Base-by-base conservation (phyloP, 2,113 vertebrate species). In the Ceyx melanurus region DNA sequence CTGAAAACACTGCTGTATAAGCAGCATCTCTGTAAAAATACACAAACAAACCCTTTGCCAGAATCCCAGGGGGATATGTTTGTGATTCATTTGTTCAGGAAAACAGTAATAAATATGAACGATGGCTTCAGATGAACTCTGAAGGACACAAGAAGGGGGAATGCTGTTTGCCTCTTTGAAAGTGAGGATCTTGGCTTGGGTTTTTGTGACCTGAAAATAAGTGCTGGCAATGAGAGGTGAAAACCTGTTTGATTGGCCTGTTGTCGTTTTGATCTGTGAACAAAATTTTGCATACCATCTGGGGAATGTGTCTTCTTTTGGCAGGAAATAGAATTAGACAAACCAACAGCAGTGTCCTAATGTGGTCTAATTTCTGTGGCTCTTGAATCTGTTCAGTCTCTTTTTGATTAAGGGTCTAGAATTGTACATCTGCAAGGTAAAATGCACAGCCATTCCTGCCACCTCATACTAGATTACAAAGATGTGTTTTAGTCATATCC, bases 151-250 rank as follows among this genome's bases (percentile, higher is more conserved):
- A 21, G 22, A 86, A 94, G 74, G 11, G 4, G 67, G 31, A 94
- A 75, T 67, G 31, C 74, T 73, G 48, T 86, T 92, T 90, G 73
- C 67, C 82, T 58, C 78, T 94, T 96, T 96, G 81, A 85, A 96
- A 93, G 89, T 88, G 84, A 88, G 78, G 64, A 78, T 91, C 81
- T 94, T 97, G 93, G 90, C 94, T 91, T 94, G 58, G 75, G 75
- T 61, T 92, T 94, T 96, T 93, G 54, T 96, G 94, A 89, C 93
- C 92, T 89, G 71, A 87, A 95, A 93, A 85, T 42, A 87, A 92
- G 61, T 66, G 57, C 84, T 96, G 89, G 91, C 93, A 96, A 51
- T 61, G 88, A 66, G 95, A 74, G 79, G 67, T 88, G 90, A 82
- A 96, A 95, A 91, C 40, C 67, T 91, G 90, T 89, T 79, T 89